Conservation (phyloP, 2,888 invertebrate genomes). For the Brachypalpus laphriformis region DNA sequence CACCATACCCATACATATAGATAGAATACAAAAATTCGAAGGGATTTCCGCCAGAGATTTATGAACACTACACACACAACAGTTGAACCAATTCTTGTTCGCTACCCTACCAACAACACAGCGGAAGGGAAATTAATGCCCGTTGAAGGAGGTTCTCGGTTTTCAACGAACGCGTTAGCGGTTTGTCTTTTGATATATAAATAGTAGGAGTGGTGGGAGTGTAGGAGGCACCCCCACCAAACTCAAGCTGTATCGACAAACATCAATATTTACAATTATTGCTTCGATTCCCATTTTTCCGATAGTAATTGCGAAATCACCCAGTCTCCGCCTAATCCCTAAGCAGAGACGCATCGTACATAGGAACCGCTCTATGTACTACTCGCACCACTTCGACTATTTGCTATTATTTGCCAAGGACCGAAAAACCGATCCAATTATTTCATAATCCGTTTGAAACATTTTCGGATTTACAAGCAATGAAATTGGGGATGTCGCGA, state of each 20-base stretch:
- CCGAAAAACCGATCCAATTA: slow-evolving; percentile 69
- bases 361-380: background rate
- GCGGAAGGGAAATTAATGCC: slow-evolving; percentile 44
- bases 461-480: slow-evolving; percentile 72
- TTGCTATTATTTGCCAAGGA: slow-evolving; percentile 50
- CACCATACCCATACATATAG: slow-evolving; percentile 5
- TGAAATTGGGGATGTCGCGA: slow-evolving; percentile 64
- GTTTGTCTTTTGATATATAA: slow-evolving; percentile 40
- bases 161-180: slow-evolving; percentile 54
- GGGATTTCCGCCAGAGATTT: slow-evolving; percentile 66
- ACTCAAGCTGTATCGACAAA: slow-evolving; percentile 44
- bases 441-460: slow-evolving; percentile 72
- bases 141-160: slow-evolving; percentile 36
- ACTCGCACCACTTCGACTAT: slow-evolving; percentile 31
- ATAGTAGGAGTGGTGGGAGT: background rate
- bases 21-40: slow-evolving; percentile 30
- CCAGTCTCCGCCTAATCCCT: slow-evolving; percentile 26
- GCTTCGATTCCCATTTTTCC: slow-evolving; percentile 43
- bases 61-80: slow-evolving; percentile 67
- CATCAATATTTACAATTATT: slow-evolving; percentile 71
- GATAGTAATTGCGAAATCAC: slow-evolving; percentile 46
- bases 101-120: background rate
- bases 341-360: slow-evolving; percentile 2
- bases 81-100: slow-evolving; percentile 40
- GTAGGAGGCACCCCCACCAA: background rate